These are phyloP conservation scores for Proales similis DNA, from an alignment of 1,140 invertebrate genomes.

Conservation along the genomic window DNA sequence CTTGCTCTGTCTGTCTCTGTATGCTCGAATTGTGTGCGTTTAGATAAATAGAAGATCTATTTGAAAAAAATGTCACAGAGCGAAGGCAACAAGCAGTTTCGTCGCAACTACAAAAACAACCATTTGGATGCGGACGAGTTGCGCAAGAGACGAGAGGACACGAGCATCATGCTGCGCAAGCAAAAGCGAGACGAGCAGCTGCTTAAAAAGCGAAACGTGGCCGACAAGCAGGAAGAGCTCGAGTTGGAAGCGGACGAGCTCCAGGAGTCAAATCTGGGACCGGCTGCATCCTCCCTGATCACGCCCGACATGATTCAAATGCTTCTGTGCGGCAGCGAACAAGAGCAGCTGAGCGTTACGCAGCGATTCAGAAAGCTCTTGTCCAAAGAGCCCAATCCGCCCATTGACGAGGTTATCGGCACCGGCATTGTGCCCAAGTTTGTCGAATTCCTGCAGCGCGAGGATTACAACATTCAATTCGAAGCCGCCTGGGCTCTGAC, in stretches of 20 bases:
- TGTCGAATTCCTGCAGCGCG: slow-evolving; percentile 81
- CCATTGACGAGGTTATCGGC: slow-evolving; percentile 94
- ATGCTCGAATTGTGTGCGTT: not conserved
- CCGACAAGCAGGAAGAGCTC: slow-evolving; percentile 47
- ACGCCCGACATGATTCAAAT: slow-evolving; percentile 70
- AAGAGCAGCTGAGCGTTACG: slow-evolving; percentile 76
- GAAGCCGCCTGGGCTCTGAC: slow-evolving; percentile 96
- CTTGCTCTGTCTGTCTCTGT: not conserved
- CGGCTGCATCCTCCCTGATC: too few relatives aligned
- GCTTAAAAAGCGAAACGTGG: slow-evolving; percentile 82
- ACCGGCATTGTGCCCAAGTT: slow-evolving; percentile 91
- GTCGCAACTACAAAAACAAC: slow-evolving; percentile 76
- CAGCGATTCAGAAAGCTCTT: slow-evolving; percentile 89
- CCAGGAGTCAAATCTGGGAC: too few relatives aligned
- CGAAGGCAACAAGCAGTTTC: slow-evolving; percentile 22
- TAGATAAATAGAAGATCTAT: not conserved
- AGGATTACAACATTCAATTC: slow-evolving; percentile 75
- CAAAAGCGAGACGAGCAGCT: slow-evolving; percentile 76
- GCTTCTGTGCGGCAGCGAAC: slow-evolving; percentile 70
- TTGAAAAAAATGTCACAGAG: slow-evolving; percentile 13
- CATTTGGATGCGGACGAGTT: slow-evolving; percentile 83
- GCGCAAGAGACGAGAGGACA: slow-evolving; percentile 81
- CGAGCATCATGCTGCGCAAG: slow-evolving; percentile 87
- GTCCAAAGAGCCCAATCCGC: slow-evolving; percentile 90
- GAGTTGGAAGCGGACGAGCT: not conserved